These are phyloP conservation scores for Danio kyathit DNA, from an alignment of 2,797 vertebrate species.

Conservation along the genomic window DNA sequence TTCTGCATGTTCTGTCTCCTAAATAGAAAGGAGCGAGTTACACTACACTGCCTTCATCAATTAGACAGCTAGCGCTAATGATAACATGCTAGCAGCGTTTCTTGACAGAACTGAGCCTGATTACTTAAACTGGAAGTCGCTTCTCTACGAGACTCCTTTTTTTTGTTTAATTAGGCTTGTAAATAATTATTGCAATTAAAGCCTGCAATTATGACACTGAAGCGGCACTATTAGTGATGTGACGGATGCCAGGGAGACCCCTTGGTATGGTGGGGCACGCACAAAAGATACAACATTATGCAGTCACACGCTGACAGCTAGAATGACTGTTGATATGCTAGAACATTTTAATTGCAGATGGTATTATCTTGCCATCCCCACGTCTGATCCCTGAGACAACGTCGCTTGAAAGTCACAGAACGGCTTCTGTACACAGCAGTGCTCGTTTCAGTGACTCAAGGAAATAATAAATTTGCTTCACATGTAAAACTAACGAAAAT, in stretches of 20 bases:
- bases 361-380: constrained; percentile 60
- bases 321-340: constrained; percentile 62
- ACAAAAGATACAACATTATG: constrained; percentile 65
- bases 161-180: constrained; percentile 85
- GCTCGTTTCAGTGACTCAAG: not conserved
- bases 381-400: constrained; percentile 52
- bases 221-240: constrained; percentile 78
- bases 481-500: too few relatives aligned
- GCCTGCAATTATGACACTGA: constrained; percentile 83
- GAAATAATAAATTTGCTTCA: not conserved
- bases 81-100: constrained; percentile 60
- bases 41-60: constrained; percentile 53
- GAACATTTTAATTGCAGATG: constrained; percentile 66
- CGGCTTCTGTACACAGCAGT: constrained; percentile 41
- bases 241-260: constrained; percentile 78
- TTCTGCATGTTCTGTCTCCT: constrained; percentile 37
- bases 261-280: constrained; percentile 72
- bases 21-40: constrained; percentile 38
- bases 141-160: constrained; percentile 74
- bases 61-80: constrained; percentile 60
- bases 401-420: constrained; percentile 42
- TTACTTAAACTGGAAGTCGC: constrained; percentile 75
- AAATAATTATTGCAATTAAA: constrained; percentile 90
- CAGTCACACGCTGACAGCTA: constrained; percentile 61
- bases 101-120: constrained; percentile 75